Conservation (phyloP, 2,888 invertebrate species). For the Pyrrhosoma nymphula region DNA sequence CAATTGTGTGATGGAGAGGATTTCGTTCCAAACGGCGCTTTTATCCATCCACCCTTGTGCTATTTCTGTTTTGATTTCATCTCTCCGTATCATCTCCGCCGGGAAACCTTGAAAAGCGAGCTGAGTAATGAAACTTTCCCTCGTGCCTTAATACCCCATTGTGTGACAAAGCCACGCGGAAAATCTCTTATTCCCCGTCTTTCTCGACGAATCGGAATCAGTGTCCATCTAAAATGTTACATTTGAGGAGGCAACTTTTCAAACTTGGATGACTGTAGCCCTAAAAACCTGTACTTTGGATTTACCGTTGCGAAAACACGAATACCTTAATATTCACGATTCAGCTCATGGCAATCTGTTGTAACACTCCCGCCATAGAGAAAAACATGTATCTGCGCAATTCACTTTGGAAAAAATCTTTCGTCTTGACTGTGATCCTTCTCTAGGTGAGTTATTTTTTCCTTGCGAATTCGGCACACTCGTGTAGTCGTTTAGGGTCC, state of each 20-base stretch:
- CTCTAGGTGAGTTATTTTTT: no score
- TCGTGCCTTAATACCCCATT: not conserved
- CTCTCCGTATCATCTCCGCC: not conserved
- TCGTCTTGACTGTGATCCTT: no score
- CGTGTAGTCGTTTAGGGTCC: no score
- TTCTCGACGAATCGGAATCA: not conserved
- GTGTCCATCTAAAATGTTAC: not conserved
- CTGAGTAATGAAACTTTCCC: conserved; percentile 26
- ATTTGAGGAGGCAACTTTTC: not conserved
- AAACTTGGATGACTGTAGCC: not conserved
- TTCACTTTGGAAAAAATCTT: no score
- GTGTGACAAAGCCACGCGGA: conserved; percentile 34
- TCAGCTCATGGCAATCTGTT: no score
- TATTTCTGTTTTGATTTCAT: conserved; percentile 19
- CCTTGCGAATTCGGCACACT: no score
- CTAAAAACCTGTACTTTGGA: not conserved
- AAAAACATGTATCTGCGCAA: no score
- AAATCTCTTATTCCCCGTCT: conserved; percentile 31
- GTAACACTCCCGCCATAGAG: no score
- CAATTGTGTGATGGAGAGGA: not conserved
- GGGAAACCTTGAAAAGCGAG: conserved; percentile 16
- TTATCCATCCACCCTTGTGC: not conserved
- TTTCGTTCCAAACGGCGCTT: not conserved
- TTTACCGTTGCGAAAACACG: no score
- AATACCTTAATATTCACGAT: no score